Conservation (phyloP, 2,113 vertebrate genomes). For the Saimiri boliviensis region DNA sequence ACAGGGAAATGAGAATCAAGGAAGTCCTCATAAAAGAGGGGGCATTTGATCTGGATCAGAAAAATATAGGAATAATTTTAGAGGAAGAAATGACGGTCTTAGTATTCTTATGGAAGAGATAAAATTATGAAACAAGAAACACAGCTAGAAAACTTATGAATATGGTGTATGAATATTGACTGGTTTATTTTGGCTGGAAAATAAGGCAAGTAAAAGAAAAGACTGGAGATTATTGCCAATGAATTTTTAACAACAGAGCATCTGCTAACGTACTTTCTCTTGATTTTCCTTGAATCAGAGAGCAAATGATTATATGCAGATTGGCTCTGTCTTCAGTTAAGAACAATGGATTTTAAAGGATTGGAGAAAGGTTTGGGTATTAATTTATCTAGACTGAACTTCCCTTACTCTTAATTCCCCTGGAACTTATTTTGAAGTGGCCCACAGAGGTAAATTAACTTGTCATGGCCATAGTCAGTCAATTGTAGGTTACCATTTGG, state of each 20-base stretch:
- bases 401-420: not conserved
- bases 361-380: not conserved
- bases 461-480: not conserved
- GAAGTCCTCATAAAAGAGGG: not conserved
- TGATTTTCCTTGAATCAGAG: slow-evolving; percentile 18
- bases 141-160: not conserved
- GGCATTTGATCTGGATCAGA: not conserved
- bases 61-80: not conserved
- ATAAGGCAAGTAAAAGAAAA: not conserved
- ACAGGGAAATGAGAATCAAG: not conserved
- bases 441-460: not conserved
- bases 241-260: slow-evolving; percentile 19
- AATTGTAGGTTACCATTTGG: not conserved
- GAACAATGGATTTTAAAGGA: not conserved
- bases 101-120: not conserved
- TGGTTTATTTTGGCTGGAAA: not conserved
- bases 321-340: not conserved
- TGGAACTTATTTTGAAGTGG: not conserved
- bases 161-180: not conserved
- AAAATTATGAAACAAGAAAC: not conserved
- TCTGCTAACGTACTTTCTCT: slow-evolving; percentile 9
- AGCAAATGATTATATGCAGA: not conserved
- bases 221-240: not conserved
- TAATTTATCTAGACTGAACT: not conserved
- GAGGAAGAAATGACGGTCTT: not conserved